phyloP scores from a whole-genome alignment of 2,113 vertebrate species.

The Rutilus rutilus region DNA sequence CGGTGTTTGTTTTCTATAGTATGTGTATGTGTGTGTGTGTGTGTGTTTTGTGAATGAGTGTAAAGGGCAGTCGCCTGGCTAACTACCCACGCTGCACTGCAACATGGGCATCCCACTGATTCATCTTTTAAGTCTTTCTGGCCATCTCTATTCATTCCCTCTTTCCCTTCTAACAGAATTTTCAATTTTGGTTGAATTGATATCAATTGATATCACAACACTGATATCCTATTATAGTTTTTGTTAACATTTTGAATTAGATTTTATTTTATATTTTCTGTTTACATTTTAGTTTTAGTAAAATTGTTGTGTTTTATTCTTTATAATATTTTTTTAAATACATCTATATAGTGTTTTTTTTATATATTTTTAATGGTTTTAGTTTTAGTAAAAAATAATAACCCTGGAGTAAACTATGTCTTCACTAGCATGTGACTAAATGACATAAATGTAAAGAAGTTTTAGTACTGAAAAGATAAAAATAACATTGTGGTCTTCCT shows the following conservation, averaged over 20 bases:
- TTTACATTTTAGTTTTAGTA: no score
- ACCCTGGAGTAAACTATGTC: neutral
- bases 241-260: neutral
- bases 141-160: neutral
- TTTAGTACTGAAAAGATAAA: neutral
- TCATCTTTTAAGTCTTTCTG: slow-evolving; percentile 25
- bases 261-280: no score
- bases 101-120: slow-evolving; percentile 43
- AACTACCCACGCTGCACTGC: slow-evolving; percentile 23
- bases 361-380: no score
- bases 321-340: no score
- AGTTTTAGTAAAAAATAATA: neutral
- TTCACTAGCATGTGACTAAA: neutral
- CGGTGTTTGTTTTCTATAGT: slow-evolving; percentile 14
- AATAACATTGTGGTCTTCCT: neutral
- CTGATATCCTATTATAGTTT: no score
- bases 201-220: no score
- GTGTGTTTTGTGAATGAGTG: slow-evolving; percentile 5
- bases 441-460: neutral
- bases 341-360: no score
- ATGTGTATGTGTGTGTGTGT: slow-evolving; percentile 34
- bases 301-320: no score
- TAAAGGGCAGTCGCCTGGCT: neutral
- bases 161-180: neutral
- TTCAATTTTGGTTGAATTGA: neutral